phyloP scores from a whole-genome alignment of 2,113 vertebrate species.

The Zosterops lateralis region DNA sequence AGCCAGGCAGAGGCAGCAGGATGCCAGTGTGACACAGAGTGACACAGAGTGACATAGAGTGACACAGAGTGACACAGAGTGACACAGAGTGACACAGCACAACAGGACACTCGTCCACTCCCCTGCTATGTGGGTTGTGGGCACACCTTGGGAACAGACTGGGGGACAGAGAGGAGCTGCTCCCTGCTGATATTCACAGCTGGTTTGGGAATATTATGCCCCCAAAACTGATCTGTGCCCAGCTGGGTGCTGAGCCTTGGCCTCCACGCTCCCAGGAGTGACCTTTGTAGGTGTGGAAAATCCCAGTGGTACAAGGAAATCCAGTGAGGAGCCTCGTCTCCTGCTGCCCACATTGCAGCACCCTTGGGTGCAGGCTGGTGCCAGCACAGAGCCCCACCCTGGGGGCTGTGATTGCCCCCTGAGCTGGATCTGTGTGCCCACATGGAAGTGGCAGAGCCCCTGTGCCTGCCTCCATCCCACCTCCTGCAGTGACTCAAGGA shows the following conservation, averaged over 20 bases:
- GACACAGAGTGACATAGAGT: fast-evolving
- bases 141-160: background rate
- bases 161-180: background rate
- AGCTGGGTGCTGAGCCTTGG: background rate
- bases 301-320: background rate
- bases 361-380: background rate
- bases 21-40: fast-evolving
- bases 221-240: background rate
- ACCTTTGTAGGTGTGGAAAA: background rate
- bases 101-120: fast-evolving
- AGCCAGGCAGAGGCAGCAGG: background rate
- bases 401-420: background rate
- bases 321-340: background rate
- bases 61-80: fast-evolving
- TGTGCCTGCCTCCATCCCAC: background rate
- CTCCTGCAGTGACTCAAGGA: fast-evolving
- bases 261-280: fast-evolving
- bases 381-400: background rate
- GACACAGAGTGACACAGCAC: background rate
- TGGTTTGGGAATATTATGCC: background rate
- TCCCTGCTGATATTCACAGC: background rate
- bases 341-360: fast-evolving
- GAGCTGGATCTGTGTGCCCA: background rate
- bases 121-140: background rate
- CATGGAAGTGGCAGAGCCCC: fast-evolving